phyloP scores from a whole-genome alignment of 2,113 vertebrate species.

The Columbina picui region DNA sequence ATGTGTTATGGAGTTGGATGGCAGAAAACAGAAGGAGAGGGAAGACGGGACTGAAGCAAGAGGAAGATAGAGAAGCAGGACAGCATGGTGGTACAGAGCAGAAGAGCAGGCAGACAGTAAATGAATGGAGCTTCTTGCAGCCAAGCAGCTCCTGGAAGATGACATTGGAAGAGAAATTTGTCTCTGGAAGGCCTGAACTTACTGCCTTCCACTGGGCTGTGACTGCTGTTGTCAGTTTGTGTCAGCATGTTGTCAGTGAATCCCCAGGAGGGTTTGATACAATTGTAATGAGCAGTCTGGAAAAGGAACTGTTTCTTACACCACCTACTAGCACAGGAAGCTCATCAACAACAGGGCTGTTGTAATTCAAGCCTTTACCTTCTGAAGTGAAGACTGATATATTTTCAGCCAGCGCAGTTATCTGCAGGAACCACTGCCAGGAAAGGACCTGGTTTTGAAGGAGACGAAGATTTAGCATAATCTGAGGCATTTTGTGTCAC shows the following conservation, averaged over 20 bases:
- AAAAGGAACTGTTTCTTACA: background rate
- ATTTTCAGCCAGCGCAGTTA: background rate
- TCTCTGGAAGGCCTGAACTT: background rate
- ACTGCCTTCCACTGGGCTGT: background rate
- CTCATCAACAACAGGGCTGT: background rate
- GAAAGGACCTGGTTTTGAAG: background rate
- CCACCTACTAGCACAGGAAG: background rate
- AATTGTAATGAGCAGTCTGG: background rate
- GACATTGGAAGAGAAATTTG: background rate
- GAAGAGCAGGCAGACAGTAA: background rate
- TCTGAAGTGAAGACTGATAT: background rate
- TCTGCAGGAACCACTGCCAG: background rate
- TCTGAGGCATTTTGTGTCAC: background rate
- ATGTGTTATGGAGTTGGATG: background rate
- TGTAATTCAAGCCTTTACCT: background rate
- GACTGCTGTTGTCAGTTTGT: background rate
- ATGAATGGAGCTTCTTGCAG: background rate
- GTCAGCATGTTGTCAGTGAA: background rate
- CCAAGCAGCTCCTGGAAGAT: background rate
- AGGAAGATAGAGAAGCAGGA: background rate
- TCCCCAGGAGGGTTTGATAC: background rate
- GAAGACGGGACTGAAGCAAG: background rate
- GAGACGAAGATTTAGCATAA: background rate
- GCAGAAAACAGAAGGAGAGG: background rate
- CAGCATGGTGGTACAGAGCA: background rate